phyloP scores from a whole-genome alignment of 2,113 vertebrate species.

The Rostratula benghalensis region DNA sequence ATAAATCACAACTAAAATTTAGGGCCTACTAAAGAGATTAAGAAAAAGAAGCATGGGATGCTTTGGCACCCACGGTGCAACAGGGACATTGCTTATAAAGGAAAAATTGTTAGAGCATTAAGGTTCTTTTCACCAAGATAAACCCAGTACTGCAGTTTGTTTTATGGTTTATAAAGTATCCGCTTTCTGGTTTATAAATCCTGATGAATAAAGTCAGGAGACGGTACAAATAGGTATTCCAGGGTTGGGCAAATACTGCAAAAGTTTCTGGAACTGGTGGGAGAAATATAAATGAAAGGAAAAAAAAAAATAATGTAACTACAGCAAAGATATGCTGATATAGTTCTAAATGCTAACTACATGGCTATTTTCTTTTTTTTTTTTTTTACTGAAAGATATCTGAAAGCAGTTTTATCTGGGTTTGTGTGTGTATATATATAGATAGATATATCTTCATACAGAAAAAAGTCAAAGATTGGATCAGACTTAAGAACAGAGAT shows the following conservation, averaged over 20 bases:
- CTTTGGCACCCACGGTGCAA: neutral
- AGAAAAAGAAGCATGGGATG: constrained; percentile 7
- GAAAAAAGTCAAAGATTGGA: neutral
- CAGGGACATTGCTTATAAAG: constrained; percentile 23
- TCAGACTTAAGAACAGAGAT: neutral
- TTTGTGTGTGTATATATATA: neutral
- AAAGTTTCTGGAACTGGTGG: neutral
- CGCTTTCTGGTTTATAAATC: constrained; percentile 31
- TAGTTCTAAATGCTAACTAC: neutral
- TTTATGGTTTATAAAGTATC: constrained; percentile 15
- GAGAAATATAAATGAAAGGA: neutral
- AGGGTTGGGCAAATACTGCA: constrained; percentile 21
- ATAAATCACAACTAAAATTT: constrained; percentile 34
- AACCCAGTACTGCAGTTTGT: neutral
- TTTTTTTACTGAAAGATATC: neutral
- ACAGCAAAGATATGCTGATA: constrained; percentile 4
- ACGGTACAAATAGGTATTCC: neutral
- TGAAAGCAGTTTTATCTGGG: neutral
- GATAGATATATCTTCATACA: neutral
- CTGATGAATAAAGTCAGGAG: neutral
- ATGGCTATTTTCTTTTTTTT: neutral
- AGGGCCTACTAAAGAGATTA: constrained; percentile 33
- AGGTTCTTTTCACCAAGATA: neutral
- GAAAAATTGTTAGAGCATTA: constrained; percentile 34
- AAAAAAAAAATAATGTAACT: neutral